These are phyloP conservation scores for Urocitellus parryii DNA, from an alignment of 2,113 vertebrate species.

Conservation along the genomic window DNA sequence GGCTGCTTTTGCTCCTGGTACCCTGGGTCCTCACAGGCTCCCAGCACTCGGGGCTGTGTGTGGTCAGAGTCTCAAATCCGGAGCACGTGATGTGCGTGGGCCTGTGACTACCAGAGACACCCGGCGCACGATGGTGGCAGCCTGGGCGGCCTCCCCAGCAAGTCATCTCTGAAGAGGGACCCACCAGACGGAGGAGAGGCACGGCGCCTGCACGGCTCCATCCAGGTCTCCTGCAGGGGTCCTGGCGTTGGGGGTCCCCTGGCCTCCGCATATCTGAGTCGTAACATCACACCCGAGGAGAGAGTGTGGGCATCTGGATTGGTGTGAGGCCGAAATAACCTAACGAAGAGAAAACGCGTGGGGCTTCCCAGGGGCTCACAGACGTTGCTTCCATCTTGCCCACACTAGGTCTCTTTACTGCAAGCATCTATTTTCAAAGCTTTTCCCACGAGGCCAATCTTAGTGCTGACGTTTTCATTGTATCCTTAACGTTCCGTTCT, in stretches of 20 bases:
- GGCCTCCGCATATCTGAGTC: fast-evolving
- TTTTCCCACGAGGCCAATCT: background rate
- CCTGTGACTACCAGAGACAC: background rate
- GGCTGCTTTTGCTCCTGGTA: background rate
- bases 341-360: background rate
- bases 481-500: background rate
- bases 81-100: constrained; percentile 55
- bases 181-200: background rate
- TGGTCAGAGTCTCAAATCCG: constrained; percentile 59
- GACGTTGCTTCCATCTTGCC: background rate
- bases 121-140: fast-evolving
- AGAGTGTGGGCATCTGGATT: background rate
- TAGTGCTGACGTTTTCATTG: fast-evolving
- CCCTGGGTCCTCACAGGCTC: background rate
- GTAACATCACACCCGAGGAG: fast-evolving
- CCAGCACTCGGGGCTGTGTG: background rate
- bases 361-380: fast-evolving
- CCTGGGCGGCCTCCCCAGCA: background rate
- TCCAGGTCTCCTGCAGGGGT: fast-evolving
- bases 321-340: background rate
- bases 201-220: fast-evolving
- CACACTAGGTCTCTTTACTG: fast-evolving
- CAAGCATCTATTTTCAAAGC: background rate
- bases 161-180: constrained; percentile 64
- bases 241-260: fast-evolving